Base-by-base conservation (phyloP, 2,888 invertebrate species). In the Papilio protenor region DNA sequence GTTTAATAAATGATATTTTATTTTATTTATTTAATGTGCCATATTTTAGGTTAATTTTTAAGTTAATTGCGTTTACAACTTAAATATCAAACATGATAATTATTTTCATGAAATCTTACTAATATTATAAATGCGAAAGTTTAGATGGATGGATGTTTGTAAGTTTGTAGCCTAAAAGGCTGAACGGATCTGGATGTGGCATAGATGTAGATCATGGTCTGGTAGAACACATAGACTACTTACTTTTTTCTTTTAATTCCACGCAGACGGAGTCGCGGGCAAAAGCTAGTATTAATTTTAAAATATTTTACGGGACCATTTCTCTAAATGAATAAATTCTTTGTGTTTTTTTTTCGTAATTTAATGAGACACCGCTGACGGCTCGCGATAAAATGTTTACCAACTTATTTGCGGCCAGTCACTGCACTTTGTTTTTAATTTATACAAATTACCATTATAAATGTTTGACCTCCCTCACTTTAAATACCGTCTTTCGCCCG, bases 301-400 rank as follows among this genome's bases (percentile, higher is more conserved):
- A 57, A 12, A 55, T 64, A 23, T 18, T 74, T 33, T 49, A 61
- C 27, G 64, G 33, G 64, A 66, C 64, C 73, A 18, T 33, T 18
- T 88, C 87, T 86, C 84, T 81, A 82, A 75, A 83, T 27, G 3
- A 61, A 33, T 16, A 23, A 64, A 33, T 11, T 1, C 84, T 83
- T 83, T 81, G 84, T 83, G 88, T 89, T 86, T 87, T 89, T 90
- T 89, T 90, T 87, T 82, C 85, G 88, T 86, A 89, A 92, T 89
- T 89, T 89, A 90, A 89, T 87, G 83, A 86, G 87, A 87, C 87
- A 85, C 87, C 88, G 86, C 85, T 86, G 85, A 84, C 70, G 84
- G 79, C 80, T 81, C 80, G 84, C 89, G 91, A 91, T 92, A 92
- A 92, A 92, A 87, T 89, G 90, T 87, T 89, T 91, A 89, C 90